A percentile compares a stretch with the other conserved stretches of the same genome.
Evolutionary conservation across 2,888 invertebrate genomes (phyloP).

Genomic region (Nesidiocoris tenuis): DNA sequence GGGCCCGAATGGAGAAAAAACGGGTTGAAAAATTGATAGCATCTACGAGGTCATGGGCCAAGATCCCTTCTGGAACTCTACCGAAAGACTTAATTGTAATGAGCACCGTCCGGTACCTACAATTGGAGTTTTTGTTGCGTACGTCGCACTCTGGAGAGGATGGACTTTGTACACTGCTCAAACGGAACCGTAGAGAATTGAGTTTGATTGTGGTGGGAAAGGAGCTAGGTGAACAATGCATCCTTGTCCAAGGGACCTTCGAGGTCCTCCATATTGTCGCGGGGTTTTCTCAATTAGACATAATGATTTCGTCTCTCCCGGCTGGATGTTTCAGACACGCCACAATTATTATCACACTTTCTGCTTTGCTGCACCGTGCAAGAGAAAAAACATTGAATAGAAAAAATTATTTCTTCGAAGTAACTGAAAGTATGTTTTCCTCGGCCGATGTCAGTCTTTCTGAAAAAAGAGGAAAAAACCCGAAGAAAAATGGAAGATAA

Average conservation of each 20-base stretch:
- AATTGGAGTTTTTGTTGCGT: conserved; percentile 18
- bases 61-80: conserved; percentile 9
- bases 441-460: too few relatives aligned
- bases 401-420: too few relatives aligned
- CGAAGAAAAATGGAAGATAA: neutral
- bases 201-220: conserved; percentile 22
- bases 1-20: neutral
- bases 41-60: conserved; percentile 1
- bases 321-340: conserved; percentile 4
- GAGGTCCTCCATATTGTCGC: conserved; percentile 24
- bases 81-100: conserved; percentile 29
- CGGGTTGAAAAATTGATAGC: conserved; percentile 11
- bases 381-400: too few relatives aligned
- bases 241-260: neutral
- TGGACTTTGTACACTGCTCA: neutral
- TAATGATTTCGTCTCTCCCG: conserved; percentile 7
- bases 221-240: conserved; percentile 18
- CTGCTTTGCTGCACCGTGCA: too few relatives aligned
- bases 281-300: conserved; percentile 27
- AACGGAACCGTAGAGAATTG: conserved; percentile 22
- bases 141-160: neutral
- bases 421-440: too few relatives aligned
- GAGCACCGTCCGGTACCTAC: conserved; percentile 20
- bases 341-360: conserved; percentile 29
- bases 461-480: neutral